These are phyloP conservation scores for Syngnathus typhle DNA, from an alignment of 2,113 vertebrate species.

Conservation along the genomic window DNA sequence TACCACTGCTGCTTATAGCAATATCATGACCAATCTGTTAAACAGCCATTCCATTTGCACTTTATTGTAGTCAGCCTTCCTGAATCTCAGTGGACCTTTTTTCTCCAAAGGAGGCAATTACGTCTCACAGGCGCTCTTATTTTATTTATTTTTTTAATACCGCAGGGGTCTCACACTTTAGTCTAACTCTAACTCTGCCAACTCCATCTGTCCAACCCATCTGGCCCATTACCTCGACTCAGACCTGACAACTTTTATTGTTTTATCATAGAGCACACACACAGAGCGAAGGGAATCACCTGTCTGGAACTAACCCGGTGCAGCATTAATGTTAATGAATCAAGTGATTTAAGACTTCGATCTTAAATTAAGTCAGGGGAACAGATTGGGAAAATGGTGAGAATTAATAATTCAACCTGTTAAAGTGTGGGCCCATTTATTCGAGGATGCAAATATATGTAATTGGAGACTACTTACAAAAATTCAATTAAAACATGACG, in stretches of 20 bases:
- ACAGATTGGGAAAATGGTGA: slow-evolving; percentile 12
- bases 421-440: slow-evolving; percentile 3
- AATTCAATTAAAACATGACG: background rate
- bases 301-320: slow-evolving; percentile 3
- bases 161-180: slow-evolving; percentile 23
- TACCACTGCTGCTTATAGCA: slow-evolving; percentile 7
- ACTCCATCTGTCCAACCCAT: slow-evolving; percentile 13
- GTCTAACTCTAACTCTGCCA: background rate
- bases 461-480: background rate
- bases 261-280: background rate
- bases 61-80: slow-evolving; percentile 27
- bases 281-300: background rate
- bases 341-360: slow-evolving; percentile 1
- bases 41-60: slow-evolving; percentile 17
- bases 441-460: background rate
- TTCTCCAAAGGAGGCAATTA: slow-evolving; percentile 44
- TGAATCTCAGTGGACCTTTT: slow-evolving; percentile 29
- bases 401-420: slow-evolving; percentile 16
- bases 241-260: slow-evolving; percentile 6
- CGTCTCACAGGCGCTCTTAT: slow-evolving; percentile 40
- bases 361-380: slow-evolving; percentile 12
- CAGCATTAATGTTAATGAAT: slow-evolving; percentile 6
- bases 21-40: slow-evolving; percentile 20
- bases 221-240: slow-evolving; percentile 7
- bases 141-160: slow-evolving; percentile 37